Conservation (phyloP, 2,797 vertebrate species). For the Rhinichthys osculus region DNA sequence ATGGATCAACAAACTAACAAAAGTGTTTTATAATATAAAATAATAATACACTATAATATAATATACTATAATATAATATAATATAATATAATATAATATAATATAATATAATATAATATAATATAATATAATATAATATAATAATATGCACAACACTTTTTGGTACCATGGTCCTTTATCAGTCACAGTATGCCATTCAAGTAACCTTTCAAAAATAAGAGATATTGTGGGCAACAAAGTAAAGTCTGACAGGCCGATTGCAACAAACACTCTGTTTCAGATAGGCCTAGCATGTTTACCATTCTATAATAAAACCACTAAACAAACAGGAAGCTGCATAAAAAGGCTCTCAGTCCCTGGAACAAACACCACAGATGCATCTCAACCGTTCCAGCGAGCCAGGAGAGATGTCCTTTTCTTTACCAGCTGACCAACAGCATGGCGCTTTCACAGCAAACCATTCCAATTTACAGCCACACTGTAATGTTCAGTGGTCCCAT, state of each 20-base stretch:
- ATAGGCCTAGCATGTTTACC: background rate
- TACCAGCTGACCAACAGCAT: constrained; percentile 15
- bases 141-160: background rate
- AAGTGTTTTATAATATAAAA: background rate
- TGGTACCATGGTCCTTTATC: background rate
- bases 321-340: constrained; percentile 27
- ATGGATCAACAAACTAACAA: too few relatives aligned
- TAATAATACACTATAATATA: background rate
- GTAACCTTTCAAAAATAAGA: background rate
- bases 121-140: background rate
- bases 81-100: background rate
- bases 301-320: background rate
- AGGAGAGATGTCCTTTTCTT: constrained; percentile 20
- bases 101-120: background rate
- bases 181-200: background rate
- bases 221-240: background rate
- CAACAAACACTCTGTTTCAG: background rate
- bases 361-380: constrained; percentile 25
- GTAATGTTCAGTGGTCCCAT: constrained; percentile 11
- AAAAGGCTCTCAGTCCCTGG: background rate
- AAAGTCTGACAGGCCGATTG: background rate
- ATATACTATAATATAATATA: background rate
- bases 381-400: background rate
- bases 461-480: background rate
- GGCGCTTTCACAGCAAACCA: constrained; percentile 20